phyloP scores from a whole-genome alignment of 2,797 vertebrate species.

The Acipenser oxyrinchus region DNA sequence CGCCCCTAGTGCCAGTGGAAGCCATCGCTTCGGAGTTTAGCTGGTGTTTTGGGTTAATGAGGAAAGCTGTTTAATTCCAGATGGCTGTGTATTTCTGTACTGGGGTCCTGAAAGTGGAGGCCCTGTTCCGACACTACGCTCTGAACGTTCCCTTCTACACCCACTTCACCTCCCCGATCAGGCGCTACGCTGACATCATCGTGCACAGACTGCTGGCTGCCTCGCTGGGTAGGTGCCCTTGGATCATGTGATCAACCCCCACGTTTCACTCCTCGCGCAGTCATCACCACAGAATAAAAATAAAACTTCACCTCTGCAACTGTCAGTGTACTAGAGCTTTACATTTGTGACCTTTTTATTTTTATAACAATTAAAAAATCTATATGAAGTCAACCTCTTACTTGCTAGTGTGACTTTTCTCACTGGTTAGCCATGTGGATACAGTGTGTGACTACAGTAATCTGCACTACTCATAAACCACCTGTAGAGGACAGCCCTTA shows the following conservation, averaged over 20 bases:
- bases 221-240: conserved; percentile 66
- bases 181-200: conserved; percentile 82
- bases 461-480: too few species aligned
- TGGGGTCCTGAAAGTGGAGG: conserved; percentile 51
- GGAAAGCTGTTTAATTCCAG: conserved; percentile 40
- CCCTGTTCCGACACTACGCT: conserved; percentile 79
- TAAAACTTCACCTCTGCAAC: too few species aligned
- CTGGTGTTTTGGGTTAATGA: conserved; percentile 6
- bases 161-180: conserved; percentile 95
- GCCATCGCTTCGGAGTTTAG: neutral
- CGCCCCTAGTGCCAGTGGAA: neutral
- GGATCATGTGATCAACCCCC: neutral
- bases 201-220: conserved; percentile 86
- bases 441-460: too few species aligned
- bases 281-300: too few species aligned
- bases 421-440: too few species aligned
- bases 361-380: too few species aligned
- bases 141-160: conserved; percentile 94
- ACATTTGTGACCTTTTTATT: too few species aligned
- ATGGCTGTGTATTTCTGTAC: conserved; percentile 93
- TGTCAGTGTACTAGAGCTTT: too few species aligned
- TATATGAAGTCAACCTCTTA: too few species aligned
- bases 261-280: too few species aligned
- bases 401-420: too few species aligned
- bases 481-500: too few species aligned